Base-by-base conservation (phyloP, 2,113 vertebrate species). In the Tragelaphus strepsiceros region DNA sequence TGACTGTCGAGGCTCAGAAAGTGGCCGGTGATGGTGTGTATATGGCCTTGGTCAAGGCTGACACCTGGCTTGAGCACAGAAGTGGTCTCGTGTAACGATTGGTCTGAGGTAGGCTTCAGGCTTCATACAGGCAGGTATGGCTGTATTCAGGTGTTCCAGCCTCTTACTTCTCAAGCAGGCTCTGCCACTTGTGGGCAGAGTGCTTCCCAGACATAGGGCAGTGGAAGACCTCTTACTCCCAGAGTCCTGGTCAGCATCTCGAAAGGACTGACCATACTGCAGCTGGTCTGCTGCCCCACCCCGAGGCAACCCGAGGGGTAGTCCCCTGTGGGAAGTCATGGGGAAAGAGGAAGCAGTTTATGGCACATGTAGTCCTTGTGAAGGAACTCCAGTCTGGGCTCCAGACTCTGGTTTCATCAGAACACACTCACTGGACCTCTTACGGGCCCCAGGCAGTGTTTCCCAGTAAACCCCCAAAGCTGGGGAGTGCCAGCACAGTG, bases 21-120 rank as follows among this genome's bases (percentile, higher is more conserved):
- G 6, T 26, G 17, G 53, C 28, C 2, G 21, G 49, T 19, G n/a
- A 22, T 26, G 11, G 7, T 5, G 1, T 39, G 1, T 30, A 1
- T 28, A 7, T 62, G 82, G 39, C 43, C 35, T 12, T 78, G 22
- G 62, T 77, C 58, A 64, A 21, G 71, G 21, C 46, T 64, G n/a
- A 26, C 51, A 10, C 2, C 32, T 43, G n/a, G 9, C 26, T 59
- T 8, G 24, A 35, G 54, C 32, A 2, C n/a, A 77, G 35, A 51
- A 62, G 2, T 32, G 49, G n/a, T n/a, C 17, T 89, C 30, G 0
- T 5, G 46, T 53, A 30, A 17, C 13, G 28, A 51, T 56, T 19
- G 7, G 22, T 61, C 46, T 59, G 54, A 7, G 1, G 10, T 19
- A 22, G 88, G 35, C 62, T 78, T 71, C n/a, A 56, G 49, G 39